phyloP scores from a whole-genome alignment of 2,888 invertebrate species.

The Ormyrus nitidulus region DNA sequence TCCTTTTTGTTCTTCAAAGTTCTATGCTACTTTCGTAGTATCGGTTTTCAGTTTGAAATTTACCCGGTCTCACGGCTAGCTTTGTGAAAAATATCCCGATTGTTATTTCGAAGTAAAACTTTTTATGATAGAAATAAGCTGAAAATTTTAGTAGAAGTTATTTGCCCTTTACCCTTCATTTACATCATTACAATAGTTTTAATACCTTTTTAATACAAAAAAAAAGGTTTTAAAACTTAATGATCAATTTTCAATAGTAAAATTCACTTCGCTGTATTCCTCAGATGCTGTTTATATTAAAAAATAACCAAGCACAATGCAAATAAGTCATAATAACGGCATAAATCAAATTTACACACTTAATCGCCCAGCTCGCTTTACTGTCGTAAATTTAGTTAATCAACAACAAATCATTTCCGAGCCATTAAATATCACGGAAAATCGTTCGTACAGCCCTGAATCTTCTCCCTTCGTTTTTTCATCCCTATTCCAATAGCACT shows the following conservation, averaged over 20 bases:
- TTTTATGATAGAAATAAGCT: no score
- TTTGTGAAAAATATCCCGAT: conserved; percentile 10
- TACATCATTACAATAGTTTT: no score
- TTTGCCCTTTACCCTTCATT: no score
- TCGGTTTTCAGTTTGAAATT: conserved; percentile 12
- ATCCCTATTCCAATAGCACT: neutral
- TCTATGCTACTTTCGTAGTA: neutral
- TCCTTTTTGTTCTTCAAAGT: conserved; percentile 1
- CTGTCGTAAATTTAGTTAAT: conserved; percentile 35
- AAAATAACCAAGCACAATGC: no score
- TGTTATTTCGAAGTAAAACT: conserved; percentile 8
- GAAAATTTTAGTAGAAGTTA: no score
- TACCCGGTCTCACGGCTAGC: neutral
- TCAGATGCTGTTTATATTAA: no score
- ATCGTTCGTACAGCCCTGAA: conserved; percentile 4
- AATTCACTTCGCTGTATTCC: no score
- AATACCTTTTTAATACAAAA: no score
- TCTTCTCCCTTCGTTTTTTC: neutral
- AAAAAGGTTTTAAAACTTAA: no score
- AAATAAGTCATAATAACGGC: neutral
- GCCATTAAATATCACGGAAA: conserved; percentile 27
- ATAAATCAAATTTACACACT: neutral
- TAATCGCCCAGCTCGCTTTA: neutral
- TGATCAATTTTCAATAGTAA: no score
- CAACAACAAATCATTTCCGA: conserved; percentile 34